Evolutionary conservation across 2,113 vertebrate species (phyloP).

Genomic region (Sphaerodactylus townsendi): DNA sequence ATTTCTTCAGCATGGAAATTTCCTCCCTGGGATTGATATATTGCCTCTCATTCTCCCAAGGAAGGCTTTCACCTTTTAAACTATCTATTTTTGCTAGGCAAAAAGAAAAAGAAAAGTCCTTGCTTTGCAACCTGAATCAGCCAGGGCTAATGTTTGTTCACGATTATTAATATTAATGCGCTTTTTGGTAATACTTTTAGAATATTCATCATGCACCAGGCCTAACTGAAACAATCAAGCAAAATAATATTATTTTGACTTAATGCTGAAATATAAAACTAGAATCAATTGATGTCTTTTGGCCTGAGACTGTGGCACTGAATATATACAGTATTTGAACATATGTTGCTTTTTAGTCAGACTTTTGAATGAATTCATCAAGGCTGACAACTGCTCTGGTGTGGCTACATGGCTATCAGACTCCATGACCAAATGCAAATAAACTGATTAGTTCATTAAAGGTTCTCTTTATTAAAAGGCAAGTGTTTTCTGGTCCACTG

Average conservation of each 20-base stretch:
- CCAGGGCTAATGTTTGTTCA: slow-evolving; percentile 38
- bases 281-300: neutral
- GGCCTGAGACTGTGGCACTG: slow-evolving; percentile 16
- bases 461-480: slow-evolving; percentile 1
- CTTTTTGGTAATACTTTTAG: slow-evolving; percentile 37
- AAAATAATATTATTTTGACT: slow-evolving; percentile 50
- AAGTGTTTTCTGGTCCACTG: slow-evolving; percentile 39
- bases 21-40: slow-evolving; percentile 51
- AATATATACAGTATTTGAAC: slow-evolving; percentile 28
- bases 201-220: slow-evolving; percentile 42
- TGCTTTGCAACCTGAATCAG: slow-evolving; percentile 25
- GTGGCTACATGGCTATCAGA: neutral
- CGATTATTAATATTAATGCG: slow-evolving; percentile 44
- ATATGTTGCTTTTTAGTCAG: slow-evolving; percentile 32
- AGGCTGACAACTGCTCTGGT: slow-evolving; percentile 58
- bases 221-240: neutral
- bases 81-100: neutral
- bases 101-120: neutral
- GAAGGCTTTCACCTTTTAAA: slow-evolving; percentile 51
- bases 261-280: slow-evolving; percentile 27
- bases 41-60: slow-evolving; percentile 46
- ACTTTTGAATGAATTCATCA: slow-evolving; percentile 72
- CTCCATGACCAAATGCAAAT: slow-evolving; percentile 52
- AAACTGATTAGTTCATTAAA: slow-evolving; percentile 31
- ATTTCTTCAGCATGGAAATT: slow-evolving; percentile 43